Conservation (phyloP, 2,797 vertebrate genomes). For the Balearica regulorum region DNA sequence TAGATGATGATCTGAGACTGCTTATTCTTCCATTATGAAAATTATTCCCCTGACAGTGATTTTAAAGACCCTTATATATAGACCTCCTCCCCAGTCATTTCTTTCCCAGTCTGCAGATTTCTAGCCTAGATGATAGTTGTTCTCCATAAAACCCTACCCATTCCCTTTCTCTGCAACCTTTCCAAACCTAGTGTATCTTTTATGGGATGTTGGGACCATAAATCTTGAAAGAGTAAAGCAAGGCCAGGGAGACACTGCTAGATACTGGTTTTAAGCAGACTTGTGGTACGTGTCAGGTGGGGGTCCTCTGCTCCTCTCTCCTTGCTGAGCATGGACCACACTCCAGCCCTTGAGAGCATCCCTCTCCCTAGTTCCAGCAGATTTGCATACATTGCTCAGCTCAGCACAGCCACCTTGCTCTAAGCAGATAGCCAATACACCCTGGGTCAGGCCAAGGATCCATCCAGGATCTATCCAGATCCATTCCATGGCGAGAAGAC, state of each 20-base stretch:
- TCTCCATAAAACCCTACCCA: background rate
- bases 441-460: background rate
- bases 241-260: background rate
- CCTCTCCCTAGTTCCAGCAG: background rate
- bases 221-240: background rate
- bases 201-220: background rate
- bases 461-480: background rate
- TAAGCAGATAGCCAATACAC: background rate
- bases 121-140: background rate
- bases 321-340: background rate
- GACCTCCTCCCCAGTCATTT: background rate
- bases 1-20: background rate
- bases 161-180: background rate
- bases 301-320: background rate
- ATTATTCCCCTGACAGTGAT: background rate
- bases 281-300: rapidly evolving
- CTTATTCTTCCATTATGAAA: background rate
- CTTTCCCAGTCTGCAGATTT: background rate
- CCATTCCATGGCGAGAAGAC: background rate
- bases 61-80: background rate
- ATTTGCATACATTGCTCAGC: background rate
- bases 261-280: background rate
- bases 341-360: background rate
- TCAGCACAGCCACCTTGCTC: background rate
- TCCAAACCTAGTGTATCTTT: background rate